Evolutionary conservation across 2,113 vertebrate species (phyloP), one percentile per base, ranked within the genome.

Genomic region (Bombycilla garrulus): DNA sequence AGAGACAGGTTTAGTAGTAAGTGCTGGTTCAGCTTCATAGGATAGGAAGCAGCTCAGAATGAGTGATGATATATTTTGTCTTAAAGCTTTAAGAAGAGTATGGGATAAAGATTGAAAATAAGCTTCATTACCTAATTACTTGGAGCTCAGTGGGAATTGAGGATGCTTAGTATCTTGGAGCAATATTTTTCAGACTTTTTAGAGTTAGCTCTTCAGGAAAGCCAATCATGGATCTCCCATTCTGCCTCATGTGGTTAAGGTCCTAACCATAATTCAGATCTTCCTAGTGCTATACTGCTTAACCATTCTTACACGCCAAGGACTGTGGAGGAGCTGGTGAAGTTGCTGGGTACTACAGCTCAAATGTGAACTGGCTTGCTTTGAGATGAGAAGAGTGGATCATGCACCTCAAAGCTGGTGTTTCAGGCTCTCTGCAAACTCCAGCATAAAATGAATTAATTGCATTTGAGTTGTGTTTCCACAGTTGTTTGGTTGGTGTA

Each of bases 1-100:
- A 97, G 81, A 96, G 91, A 86, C 77, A 93, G 74, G 74, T 90
- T 97, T 96, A 88, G 64, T 78, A 54, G 82, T 66, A 74, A 93
- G 82, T 95, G 94, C 96, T 93, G 90, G 81, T 94, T 97, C 96
- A 97, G 92, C 93, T 96, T 94, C 95, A 80, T 26, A 80, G 95
- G 38, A 66, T 86, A 74, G 92, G 77, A 95, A 92, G 82, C 72
- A 92, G 90, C 72, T 96, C 84, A 73, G 95, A 97, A 92, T 93
- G 93, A 96, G 80, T 92, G 69, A 84, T 87, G 87, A 95, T 95
- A 47, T 86, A 92, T 97, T 96, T 94, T 96, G 97, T 93, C 95
- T 95, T 81, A 93, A 82, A 92, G 78, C 72, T 96, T 87, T 82
- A 93, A 88, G 76, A 92, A 95, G 36, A 93, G 65, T 82, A 82